phyloP scores from a whole-genome alignment of 2,888 invertebrate species.

The Pharmacophagus antenor region DNA sequence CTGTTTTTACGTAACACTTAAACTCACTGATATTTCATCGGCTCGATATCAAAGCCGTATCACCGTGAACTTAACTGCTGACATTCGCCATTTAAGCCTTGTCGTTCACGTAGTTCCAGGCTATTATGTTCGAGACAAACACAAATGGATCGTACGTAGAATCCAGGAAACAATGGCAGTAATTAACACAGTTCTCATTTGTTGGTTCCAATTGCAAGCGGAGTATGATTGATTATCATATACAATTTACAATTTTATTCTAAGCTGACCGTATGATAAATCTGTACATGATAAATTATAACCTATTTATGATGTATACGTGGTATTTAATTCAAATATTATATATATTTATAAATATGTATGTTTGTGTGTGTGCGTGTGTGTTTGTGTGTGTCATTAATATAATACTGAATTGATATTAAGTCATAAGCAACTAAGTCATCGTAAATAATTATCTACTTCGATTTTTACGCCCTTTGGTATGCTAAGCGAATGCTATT shows the following conservation, averaged over 20 bases:
- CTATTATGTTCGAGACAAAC: constrained; percentile 40
- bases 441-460: background rate
- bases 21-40: constrained; percentile 15
- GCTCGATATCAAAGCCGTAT: constrained; percentile 11
- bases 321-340: no score
- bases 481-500: background rate
- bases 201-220: background rate
- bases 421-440: background rate
- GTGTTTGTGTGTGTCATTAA: no score
- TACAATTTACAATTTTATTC: background rate
- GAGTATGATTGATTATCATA: background rate
- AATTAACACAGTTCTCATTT: constrained; percentile 32
- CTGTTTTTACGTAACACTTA: constrained; percentile 9
- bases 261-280: background rate
- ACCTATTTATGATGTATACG: no score
- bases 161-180: constrained; percentile 36
- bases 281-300: background rate
- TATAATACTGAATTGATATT: background rate
- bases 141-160: constrained; percentile 39
- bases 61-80: constrained; percentile 21
- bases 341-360: no score
- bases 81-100: constrained; percentile 30
- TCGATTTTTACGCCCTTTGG: background rate
- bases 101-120: constrained; percentile 35
- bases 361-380: no score